These are phyloP conservation scores for Pogonophryne albipinna DNA, from an alignment of 2,797 vertebrate genomes.

Conservation along the genomic window DNA sequence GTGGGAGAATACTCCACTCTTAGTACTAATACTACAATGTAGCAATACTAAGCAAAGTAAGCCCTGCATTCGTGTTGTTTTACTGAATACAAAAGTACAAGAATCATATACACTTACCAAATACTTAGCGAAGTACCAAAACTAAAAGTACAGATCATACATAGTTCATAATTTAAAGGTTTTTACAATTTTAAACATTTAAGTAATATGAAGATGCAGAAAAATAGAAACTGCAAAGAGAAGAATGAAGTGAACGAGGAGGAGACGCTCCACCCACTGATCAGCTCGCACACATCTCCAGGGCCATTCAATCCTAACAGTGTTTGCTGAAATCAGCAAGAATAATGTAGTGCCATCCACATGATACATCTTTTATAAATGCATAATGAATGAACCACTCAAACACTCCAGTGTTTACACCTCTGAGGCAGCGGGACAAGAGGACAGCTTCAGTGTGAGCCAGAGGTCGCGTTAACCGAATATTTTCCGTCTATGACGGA, in stretches of 20 bases:
- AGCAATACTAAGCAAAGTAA: no score
- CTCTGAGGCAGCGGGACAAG: background rate
- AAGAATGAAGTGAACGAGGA: background rate
- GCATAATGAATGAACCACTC: constrained; percentile 16
- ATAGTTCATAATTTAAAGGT: no score
- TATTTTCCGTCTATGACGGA: no score
- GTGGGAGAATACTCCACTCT: no score
- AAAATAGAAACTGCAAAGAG: background rate
- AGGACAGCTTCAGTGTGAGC: background rate
- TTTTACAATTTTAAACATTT: background rate
- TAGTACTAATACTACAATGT: no score
- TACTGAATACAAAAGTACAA: no score
- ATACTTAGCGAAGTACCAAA: no score
- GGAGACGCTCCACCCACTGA: background rate
- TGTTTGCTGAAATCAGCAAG: background rate
- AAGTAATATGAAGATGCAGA: background rate
- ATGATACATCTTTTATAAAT: constrained; percentile 19
- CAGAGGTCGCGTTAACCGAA: no score
- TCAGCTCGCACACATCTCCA: background rate
- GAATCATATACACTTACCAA: no score
- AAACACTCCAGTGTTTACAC: constrained; percentile 4
- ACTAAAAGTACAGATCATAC: no score
- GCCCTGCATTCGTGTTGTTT: no score
- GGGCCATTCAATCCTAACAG: background rate
- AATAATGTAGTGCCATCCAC: background rate